Percentiles rank a stretch among this genome's conserved stretches.
These are phyloP conservation scores for Hemitrygon akajei DNA, from an alignment of 2,797 vertebrate species.

Conservation along the genomic window DNA sequence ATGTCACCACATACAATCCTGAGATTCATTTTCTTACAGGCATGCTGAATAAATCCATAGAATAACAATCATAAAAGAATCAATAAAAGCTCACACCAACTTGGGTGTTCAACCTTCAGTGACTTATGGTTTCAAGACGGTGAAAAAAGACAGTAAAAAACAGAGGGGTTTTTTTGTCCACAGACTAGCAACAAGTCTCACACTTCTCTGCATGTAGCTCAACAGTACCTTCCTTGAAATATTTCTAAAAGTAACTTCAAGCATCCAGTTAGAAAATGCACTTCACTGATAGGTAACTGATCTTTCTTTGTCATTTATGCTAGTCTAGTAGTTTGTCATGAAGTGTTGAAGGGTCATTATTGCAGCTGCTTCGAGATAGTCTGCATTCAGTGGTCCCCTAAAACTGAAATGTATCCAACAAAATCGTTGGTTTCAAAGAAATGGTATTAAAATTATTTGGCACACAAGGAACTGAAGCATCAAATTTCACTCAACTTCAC, in stretches of 20 bases:
- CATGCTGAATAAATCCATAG: no score
- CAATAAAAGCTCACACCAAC: no score
- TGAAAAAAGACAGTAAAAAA: not conserved
- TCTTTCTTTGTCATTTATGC: not conserved
- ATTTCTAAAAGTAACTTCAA: not conserved
- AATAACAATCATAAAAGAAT: no score
- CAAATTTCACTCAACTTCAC: not conserved
- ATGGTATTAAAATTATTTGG: not conserved
- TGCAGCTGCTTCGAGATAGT: not conserved
- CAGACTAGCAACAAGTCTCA: not conserved
- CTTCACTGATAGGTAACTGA: not conserved
- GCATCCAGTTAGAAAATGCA: not conserved
- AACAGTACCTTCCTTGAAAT: not conserved
- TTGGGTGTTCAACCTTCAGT: not conserved
- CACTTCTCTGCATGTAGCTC: not conserved
- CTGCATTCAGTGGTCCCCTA: not conserved
- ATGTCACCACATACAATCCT: no score
- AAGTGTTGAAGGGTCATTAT: not conserved
- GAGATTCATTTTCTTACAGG: no score
- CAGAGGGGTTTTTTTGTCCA: not conserved
- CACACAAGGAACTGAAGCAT: not conserved
- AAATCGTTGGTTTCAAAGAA: not conserved
- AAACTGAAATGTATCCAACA: not conserved
- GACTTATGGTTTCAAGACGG: not conserved
- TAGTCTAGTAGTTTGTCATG: not conserved